Conservation (phyloP, 2,797 vertebrate species). For the Cryptoprocta ferox region DNA sequence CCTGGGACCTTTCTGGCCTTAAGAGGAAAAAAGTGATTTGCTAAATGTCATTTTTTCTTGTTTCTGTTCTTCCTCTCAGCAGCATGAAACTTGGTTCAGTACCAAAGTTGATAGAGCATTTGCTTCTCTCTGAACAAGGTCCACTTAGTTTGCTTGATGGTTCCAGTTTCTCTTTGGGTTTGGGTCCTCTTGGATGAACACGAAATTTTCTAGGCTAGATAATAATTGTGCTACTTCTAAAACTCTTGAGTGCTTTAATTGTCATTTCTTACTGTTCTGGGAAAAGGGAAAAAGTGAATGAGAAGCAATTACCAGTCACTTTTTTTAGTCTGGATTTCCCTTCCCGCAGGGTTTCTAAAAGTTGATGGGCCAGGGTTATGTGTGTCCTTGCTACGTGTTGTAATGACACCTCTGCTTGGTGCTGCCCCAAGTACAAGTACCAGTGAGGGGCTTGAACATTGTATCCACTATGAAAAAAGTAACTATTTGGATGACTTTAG, state of each 20-base stretch:
- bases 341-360: not conserved
- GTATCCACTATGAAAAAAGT: not conserved
- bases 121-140: not conserved
- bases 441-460: not conserved
- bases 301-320: not conserved
- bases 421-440: not conserved
- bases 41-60: not conserved
- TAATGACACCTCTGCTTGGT: not conserved
- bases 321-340: not conserved
- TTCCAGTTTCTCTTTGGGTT: slow-evolving; percentile 15
- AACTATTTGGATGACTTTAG: not conserved
- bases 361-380: not conserved
- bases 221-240: not conserved
- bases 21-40: slow-evolving; percentile 10
- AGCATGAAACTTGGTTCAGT: not conserved
- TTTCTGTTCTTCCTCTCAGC: slow-evolving; percentile 49
- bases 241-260: not conserved
- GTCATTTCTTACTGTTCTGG: not conserved
- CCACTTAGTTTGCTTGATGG: not conserved
- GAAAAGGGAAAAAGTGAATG: not conserved
- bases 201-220: not conserved
- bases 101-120: not conserved
- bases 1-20: slow-evolving; percentile 58
- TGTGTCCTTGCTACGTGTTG: not conserved
- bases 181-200: not conserved